Base-by-base conservation (phyloP, 2,113 vertebrate species). In the human region DNA sequence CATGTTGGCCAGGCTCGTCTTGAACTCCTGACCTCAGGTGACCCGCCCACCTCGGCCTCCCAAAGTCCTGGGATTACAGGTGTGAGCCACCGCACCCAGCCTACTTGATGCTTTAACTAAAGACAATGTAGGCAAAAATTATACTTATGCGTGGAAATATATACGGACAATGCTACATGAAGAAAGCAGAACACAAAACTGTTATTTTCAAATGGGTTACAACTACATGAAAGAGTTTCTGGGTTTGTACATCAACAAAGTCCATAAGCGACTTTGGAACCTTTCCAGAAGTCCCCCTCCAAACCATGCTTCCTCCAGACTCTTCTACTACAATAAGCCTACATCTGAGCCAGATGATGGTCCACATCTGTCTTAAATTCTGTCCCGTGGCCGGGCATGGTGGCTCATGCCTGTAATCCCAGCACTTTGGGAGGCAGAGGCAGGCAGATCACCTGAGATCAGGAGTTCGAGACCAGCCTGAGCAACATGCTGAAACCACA, bases 141-240 rank as follows among this genome's bases (percentile, higher is more conserved):
- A 70, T 4, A 61, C 1, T 23, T 20, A 52, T 50, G 2, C 16
- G 35, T 50, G 38, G 43, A 38, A 90, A 72, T 89, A n/a, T 50
- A 12, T 27, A 25, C 45, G 22, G 48, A 16, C 23, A 80, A 76
- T 20, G 17, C 12, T 64, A 50, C 17, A 18, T 52, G 45, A 88
- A 87, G 75, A 75, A 95, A 87, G 85, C 40, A 66, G 45, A 92
- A 76, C 32, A 48, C 27, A 87, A 89, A 97, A 87, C 40, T 81
- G 1, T 50, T 35, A 43, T 64, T 96, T 93, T 86, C 61, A 90
- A 91, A 48, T 40, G 9, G 50, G 57, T 68, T 81, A n/a, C 64
- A 95, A 40, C 73, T 82, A 13, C 61, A 43, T 64, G 70, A 81
- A 82, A 90, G 32, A 55, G 38, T 25, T 35, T 68, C 32, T 75